Conservation (phyloP, 2,888 invertebrate genomes). For the Slavum lentiscoides region DNA sequence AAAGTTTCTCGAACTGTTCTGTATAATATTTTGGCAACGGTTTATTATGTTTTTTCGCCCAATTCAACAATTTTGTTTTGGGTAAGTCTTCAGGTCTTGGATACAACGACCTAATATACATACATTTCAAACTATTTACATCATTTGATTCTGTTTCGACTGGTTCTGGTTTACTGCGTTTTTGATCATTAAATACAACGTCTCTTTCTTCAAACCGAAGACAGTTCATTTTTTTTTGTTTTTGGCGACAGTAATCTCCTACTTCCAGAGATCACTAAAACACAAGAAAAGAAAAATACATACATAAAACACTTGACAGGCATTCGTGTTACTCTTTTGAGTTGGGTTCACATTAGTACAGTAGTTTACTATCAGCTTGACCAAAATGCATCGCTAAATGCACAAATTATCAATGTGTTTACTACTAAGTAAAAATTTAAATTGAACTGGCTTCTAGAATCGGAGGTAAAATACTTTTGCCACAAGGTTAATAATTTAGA, state of each 20-base stretch:
- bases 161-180: slow-evolving; percentile 37
- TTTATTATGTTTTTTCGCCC: slow-evolving; percentile 67
- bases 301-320: neutral
- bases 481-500: too few species aligned
- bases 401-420: too few species aligned
- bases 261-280: slow-evolving; percentile 77
- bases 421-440: too few species aligned
- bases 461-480: too few species aligned
- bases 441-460: too few species aligned
- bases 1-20: slow-evolving; percentile 77
- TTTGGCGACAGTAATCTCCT: slow-evolving; percentile 73
- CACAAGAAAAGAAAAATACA: slow-evolving; percentile 49
- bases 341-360: too few species aligned
- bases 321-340: neutral
- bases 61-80: slow-evolving; percentile 77
- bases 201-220: slow-evolving; percentile 69
- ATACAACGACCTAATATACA: slow-evolving; percentile 70
- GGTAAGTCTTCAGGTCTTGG: slow-evolving; percentile 72
- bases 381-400: too few species aligned
- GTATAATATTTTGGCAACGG: slow-evolving; percentile 73
- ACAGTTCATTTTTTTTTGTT: slow-evolving; percentile 66
- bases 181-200: slow-evolving; percentile 65
- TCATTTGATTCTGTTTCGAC: slow-evolving; percentile 37
- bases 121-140: slow-evolving; percentile 61
- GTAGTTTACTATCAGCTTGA: too few species aligned